Base-by-base conservation (phyloP, 1,140 invertebrate genomes). In the Danaus melanippus region DNA sequence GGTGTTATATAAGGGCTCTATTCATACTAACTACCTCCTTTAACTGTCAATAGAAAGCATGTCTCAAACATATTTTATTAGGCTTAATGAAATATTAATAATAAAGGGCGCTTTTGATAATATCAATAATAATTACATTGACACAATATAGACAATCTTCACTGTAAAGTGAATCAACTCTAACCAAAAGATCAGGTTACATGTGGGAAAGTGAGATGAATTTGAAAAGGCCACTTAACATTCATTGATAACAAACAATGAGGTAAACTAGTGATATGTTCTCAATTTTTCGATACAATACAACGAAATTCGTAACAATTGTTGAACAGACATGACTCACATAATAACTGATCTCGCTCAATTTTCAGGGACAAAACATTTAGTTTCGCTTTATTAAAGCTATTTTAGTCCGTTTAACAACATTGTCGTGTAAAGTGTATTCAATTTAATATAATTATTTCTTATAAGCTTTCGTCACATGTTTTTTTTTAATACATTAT, bases 151-250 rank as follows among this genome's bases (percentile, higher is more conserved):
- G 4, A 32, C 21, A 4, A 32, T 32, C 21, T 32, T 32, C 2
- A 32, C 21, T 32, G 21, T 32, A 32, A 32, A 32, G 21, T 32
- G 21, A 32, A 32, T 32, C 7, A 32, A 3, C 64, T 56, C 67
- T 55, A 58, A 55, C 50, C 42, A 49, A 50, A 49, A 63, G 63
- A 76, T 74, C 64, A 68, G 62, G 64, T 77, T 71, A 71, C 66
- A 71, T 71, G 70, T 73, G 70, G 65, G 74, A 69, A 66, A 61
- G 67, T 62, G 67, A 48, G 53, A 58, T 57, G 61, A 61, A 60
- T 67, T 62, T 62, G 58, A 67, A 67, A 63, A 64, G 63, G 56
- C 62, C 65, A 70, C 70, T 74, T 69, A 68, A 62, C 49, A 53
- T 12, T 63, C 60, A 69, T 72, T 68, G 67, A 74, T 69, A 63